Conservation (phyloP, 2,797 vertebrate genomes). For the Hybognathus amarus region DNA sequence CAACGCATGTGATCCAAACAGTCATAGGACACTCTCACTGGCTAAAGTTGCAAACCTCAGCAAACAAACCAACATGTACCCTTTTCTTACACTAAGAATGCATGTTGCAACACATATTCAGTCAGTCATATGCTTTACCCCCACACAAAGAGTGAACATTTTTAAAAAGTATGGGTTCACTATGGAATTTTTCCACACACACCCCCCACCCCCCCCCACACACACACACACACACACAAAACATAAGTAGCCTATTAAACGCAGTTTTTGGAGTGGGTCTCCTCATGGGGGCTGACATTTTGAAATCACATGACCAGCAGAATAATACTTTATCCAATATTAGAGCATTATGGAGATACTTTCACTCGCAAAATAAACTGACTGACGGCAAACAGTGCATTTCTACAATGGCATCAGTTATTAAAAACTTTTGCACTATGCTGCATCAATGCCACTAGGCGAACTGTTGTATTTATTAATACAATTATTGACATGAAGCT, state of each 20-base stretch:
- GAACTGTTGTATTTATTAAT: not conserved
- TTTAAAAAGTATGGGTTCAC: not conserved
- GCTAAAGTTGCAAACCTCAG: constrained; percentile 54
- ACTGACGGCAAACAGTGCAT: not conserved
- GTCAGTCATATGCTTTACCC: constrained; percentile 16
- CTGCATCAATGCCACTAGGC: not conserved
- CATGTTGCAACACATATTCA: constrained; percentile 22
- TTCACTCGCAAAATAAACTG: not conserved
- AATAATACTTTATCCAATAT: not conserved
- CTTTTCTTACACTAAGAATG: not conserved
- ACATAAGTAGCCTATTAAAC: not conserved
- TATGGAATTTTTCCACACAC: too few species aligned
- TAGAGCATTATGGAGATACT: not conserved
- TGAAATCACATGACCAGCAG: not conserved
- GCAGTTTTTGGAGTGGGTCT: not conserved
- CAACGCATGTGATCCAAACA: constrained; percentile 58
- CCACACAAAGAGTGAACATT: not conserved
- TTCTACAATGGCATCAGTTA: not conserved
- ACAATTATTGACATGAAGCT: not conserved
- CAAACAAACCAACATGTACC: constrained; percentile 63
- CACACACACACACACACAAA: not conserved
- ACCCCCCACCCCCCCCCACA: too few species aligned
- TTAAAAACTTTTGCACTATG: not conserved
- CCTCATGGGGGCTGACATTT: not conserved
- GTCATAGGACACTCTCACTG: constrained; percentile 56